Evolutionary conservation across 2,113 vertebrate genomes (phyloP), one percentile per base, ranked within the genome.

Genomic region (Phocoena sinus): DNA sequence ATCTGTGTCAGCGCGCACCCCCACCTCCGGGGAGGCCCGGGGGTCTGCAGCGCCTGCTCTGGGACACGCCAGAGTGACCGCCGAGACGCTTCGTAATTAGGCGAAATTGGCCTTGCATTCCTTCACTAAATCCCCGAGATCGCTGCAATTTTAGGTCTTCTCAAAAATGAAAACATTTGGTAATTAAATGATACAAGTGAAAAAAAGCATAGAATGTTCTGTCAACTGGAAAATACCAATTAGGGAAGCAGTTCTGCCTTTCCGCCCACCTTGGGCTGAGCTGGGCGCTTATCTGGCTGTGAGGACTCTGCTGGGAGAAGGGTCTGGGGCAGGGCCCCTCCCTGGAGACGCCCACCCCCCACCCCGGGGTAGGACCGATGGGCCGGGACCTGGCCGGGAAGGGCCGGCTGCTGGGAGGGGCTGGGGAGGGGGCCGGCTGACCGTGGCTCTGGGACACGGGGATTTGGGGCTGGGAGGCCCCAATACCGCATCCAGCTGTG

Each of bases 81-180:
- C 87, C 36, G n/a, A 93, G 93, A 91, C 97, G 17, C 31, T 73
- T 73, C 18, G 87, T 93, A 96, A 97, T 96, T 94, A 92, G 96
- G 88, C 84, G 76, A 90, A 95, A 97, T 97, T 92, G 95, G 56
- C 41, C 89, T 71, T 23, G 62, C 94, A 96, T 95, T 96, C 97
- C 88, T 95, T 4, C 87, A 0, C 92, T 96, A 94, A 97, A 86
- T 96, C 97, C 97, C 96, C 63, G 17, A 83, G 94, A 95, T 95
- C 93, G 92, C 87, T 76, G 95, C 94, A 77, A 94, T 96, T 94
- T 94, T 4, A n/a, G 96, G 84, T 89, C 97, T 90, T 77, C 73
- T 44, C 74, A 38, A 58, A 92, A 96, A 74, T 21, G 97, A 89
- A 96, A 96, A 96, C 97, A 94, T 31, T 79, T 67, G 73, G 76